Conservation (phyloP, 2,888 invertebrate species). For the Epistrophella euchroma region DNA sequence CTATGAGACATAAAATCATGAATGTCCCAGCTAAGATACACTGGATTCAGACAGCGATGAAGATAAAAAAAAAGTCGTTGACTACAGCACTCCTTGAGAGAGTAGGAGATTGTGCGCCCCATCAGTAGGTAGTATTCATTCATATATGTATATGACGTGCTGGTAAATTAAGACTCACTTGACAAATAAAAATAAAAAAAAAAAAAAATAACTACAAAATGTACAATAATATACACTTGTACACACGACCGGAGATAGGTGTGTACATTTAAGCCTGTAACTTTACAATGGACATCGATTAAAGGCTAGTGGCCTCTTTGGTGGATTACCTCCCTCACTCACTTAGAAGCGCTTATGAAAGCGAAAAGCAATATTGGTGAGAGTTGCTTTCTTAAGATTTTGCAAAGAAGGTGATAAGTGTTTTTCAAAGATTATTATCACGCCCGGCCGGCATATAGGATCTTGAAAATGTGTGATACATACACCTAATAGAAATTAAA, state of each 20-base stretch:
- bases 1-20: conserved; percentile 47
- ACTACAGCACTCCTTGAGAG: conserved; percentile 35
- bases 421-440: not conserved
- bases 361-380: conserved; percentile 55
- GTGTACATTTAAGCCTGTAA: not conserved
- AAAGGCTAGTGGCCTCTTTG: conserved; percentile 54
- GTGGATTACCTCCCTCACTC: conserved; percentile 50
- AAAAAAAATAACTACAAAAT: conserved; percentile 49
- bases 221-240: conserved; percentile 29
- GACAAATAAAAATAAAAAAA: conserved; percentile 38
- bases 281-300: conserved; percentile 37
- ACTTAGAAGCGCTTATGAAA: conserved; percentile 33
- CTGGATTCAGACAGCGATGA: conserved; percentile 18
- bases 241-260: conserved; percentile 32
- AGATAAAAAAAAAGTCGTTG: conserved; percentile 60
- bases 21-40: conserved; percentile 19
- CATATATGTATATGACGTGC: conserved; percentile 15
- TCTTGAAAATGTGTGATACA: no score
- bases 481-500: no score
- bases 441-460: no score
- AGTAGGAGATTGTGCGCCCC: conserved; percentile 28
- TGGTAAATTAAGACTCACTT: conserved; percentile 58
- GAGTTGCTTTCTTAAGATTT: conserved; percentile 48
- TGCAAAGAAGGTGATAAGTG: not conserved
- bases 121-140: conserved; percentile 46